phyloP scores from a whole-genome alignment of 2,113 vertebrate genomes.

The Oriolus oriolus region DNA sequence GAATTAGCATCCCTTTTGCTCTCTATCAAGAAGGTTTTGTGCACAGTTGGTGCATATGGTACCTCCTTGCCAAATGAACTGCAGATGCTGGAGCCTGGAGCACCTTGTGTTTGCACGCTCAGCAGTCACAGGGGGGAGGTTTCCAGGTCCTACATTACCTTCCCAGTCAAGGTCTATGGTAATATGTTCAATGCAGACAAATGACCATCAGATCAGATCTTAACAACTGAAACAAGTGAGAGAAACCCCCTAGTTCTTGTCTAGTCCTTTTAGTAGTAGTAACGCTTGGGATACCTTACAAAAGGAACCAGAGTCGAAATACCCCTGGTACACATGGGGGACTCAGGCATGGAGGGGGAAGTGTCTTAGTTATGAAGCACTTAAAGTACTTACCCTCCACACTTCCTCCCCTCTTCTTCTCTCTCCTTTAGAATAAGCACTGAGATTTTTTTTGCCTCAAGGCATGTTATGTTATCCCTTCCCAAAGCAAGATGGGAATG shows the following conservation, averaged over 20 bases:
- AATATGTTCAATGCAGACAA: not conserved
- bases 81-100: fast-evolving
- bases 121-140: fast-evolving
- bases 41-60: not conserved
- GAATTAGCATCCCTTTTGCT: not conserved
- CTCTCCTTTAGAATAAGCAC: not conserved
- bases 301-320: fast-evolving
- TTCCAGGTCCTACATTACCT: not conserved
- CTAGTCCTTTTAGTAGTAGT: not conserved
- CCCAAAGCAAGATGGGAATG: fast-evolving
- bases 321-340: fast-evolving
- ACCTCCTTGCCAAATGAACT: not conserved
- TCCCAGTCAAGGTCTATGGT: not conserved
- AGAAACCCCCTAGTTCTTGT: not conserved
- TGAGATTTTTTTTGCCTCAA: not conserved
- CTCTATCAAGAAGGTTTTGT: not conserved
- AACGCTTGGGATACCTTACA: not conserved
- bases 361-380: not conserved
- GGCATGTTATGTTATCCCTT: not conserved
- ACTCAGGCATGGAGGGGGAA: not conserved
- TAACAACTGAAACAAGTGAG: not conserved
- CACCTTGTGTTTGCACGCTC: fast-evolving
- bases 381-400: not conserved
- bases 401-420: not conserved
- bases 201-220: not conserved